Base-by-base conservation (phyloP, 2,888 invertebrate species). In the Ctena decussata region DNA sequence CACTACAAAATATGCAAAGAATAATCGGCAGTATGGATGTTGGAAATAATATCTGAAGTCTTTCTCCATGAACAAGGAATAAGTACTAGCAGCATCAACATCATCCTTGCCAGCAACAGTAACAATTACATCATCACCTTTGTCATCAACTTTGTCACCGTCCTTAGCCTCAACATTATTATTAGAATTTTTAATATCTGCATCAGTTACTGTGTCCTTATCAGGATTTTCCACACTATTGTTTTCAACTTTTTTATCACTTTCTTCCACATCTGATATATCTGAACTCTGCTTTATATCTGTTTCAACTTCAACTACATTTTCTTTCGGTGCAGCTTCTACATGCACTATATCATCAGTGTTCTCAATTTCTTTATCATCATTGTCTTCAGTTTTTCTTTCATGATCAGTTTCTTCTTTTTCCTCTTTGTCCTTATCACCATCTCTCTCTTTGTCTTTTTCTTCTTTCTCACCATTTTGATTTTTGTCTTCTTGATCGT, bases 21-120 rank as follows among this genome's bases (percentile, higher is more conserved):
- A 95, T n/a, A 96, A 93, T 27, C 96, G 93, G 35, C 96, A 93
- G 90, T 96, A 96, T 6, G 96, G 96, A 91, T 96, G 96, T 91
- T 96, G 96, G 92, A 96, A 96, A 92, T 96, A 96, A 92, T 96
- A 96, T 41, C 96, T 95, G 80, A 93, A 93, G 91, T 96, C 96
- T 84, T 95, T 95, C 79, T 95, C 95, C 95, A 96, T 96, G 85
- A 95, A 95, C 6, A 95, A 90, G 1, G 95, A 95, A 82, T 94
- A 95, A 46, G 95, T 92, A 85, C 95, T 95, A 65, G 92, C 93
- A 53, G 93, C 92, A 91, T 96, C 96, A 5, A 91, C 82, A 57
- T 93, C 93, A 84, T 94, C 94, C 74, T 91, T 90, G 3, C 89
- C 92, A 15, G 89, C 88, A 53, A 80, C 84, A 1, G 78, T 35